Base-by-base conservation (phyloP, 2,797 vertebrate species). In the Anas acuta region DNA sequence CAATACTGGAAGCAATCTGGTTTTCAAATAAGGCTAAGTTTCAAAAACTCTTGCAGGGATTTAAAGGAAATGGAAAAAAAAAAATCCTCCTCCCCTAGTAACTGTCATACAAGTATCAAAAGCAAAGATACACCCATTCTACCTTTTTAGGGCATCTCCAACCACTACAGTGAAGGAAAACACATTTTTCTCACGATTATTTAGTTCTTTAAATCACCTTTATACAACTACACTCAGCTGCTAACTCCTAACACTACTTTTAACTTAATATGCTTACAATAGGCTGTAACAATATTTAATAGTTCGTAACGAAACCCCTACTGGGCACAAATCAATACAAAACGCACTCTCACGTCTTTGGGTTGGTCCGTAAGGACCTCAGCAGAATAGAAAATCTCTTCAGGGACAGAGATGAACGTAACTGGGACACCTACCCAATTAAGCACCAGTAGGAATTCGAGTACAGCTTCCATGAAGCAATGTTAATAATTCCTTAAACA, bases 341-440 rank as follows among this genome's bases (percentile, higher is more conserved):
- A 80, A 64, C 0, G 2, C 6, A 25, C 45, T 76, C 89, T 7
- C 19, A 79, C 73, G 28, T 49, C 61, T 87, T 65, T 61, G 74
- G 22, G 64, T 43, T 85, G 72, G 84, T 51, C 82, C 54, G 28
- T 6, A 85, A 89, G 65, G 79, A 87, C 75, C 87, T 51, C 0
- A 3, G 33, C 45, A 85, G 84, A 92, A 95, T 58, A 78, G 72
- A 80, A 72, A 80, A 94, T 37, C 81, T 87, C 87, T 61, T 92
- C 58, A 83, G 84, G 49, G 64, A 90, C n/a, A 90, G 39, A 90
- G 32, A 61, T 43, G 92, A 87, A 92, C 43, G 80, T 64, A 83
- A 92, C 35, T 45, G 81, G 67, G 54, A 95, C 71, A 91, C 75
- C 84, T 67, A 94, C 49, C 92, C 91, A 95, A 93, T 92, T 89